Base-by-base conservation (phyloP, 2,113 vertebrate genomes). In the Archocentrus centrarchus region DNA sequence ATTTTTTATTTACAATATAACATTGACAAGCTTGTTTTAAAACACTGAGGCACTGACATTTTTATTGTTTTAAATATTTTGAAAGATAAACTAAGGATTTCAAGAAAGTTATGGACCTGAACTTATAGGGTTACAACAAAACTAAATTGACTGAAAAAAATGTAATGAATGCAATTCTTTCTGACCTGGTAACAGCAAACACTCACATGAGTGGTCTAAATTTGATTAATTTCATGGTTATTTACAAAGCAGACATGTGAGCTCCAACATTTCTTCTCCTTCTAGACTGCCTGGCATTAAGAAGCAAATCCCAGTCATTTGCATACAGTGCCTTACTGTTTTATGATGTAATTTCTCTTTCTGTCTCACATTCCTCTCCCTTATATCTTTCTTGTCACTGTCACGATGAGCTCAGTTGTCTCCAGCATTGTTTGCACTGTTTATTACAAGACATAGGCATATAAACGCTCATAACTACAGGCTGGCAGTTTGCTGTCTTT, bases 301-400 rank as follows among this genome's bases (percentile, higher is more conserved):
- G 30, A 77, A 44, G 66, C 39, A 79, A 37, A 68, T 66, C 53
- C 75, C 62, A 30, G 81, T 44, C 47, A 55, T 83, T 83, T 86
- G 63, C n/a, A 73, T 17, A 80, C 81, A 78, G 24, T 10, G 75
- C 41, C 64, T 30, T 41, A 64, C 27, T 78, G 32, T 78, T 85
- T 85, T 58, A 86, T 82, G 68, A 75, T 76, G 66, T n/a, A 13
- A 73, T 86, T 50, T 60, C 35, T 82, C 44, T 73, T 50, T 81
- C 30, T 35, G 73, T 81, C 59, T 60, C 15, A 1, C 39, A 3
- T 35, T 47, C 17, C 59, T 73, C 79, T 73, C 20, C 3, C 66
- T n/a, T 32, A 32, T 32, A 55, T 14, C 27, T 35, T 35, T 73
- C 80, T 27, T 17, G 9, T 41, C 62, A 44, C 30, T 22, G 68